phyloP scores from a whole-genome alignment of 2,888 invertebrate genomes.

The Trichacis sp. region DNA sequence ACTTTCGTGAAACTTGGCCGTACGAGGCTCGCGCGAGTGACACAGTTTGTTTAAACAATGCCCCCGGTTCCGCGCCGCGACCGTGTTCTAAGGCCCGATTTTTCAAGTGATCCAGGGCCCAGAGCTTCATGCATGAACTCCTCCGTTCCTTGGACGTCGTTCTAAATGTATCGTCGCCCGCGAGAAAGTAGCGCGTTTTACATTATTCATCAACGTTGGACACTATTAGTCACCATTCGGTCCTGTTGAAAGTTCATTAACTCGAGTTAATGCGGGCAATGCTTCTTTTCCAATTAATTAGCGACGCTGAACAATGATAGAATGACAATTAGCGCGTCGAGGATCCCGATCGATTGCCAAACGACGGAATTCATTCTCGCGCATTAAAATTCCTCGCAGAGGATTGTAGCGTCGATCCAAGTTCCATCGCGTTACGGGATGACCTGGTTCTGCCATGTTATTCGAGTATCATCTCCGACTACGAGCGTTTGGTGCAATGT shows the following conservation, averaged over 20 bases:
- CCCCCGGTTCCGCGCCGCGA: not conserved
- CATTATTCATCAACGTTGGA: slow-evolving; percentile 1
- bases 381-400: too few species aligned
- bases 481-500: too few species aligned
- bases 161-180: not conserved
- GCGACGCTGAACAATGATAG: not conserved
- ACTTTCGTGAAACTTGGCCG: slow-evolving; percentile 15
- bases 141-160: too few species aligned
- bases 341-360: too few species aligned
- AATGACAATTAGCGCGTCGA: not conserved
- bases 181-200: slow-evolving; percentile 1
- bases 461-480: too few species aligned
- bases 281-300: slow-evolving; percentile 1
- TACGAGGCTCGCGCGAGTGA: not conserved
- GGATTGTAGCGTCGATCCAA: too few species aligned
- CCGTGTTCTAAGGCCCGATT: too few species aligned
- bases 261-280: not conserved
- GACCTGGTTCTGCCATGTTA: too few species aligned
- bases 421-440: too few species aligned
- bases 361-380: not conserved
- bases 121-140: too few species aligned
- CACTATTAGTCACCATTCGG: not conserved
- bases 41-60: slow-evolving; percentile 3
- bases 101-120: not conserved
- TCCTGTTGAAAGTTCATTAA: not conserved